Evolutionary conservation across 2,113 vertebrate genomes (phyloP).

Genomic region (Sceloporus tristichus): DNA sequence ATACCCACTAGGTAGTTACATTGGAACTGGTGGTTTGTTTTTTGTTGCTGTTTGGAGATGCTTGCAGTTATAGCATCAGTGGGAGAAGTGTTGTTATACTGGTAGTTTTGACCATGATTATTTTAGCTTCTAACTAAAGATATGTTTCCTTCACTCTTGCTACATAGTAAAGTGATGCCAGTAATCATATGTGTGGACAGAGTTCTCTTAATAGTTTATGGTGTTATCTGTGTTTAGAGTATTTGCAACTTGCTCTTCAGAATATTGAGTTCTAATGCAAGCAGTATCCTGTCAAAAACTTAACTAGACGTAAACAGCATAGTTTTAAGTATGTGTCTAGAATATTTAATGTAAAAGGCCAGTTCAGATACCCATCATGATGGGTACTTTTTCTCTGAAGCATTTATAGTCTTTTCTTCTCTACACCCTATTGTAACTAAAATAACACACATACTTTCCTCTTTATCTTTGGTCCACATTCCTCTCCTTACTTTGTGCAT

Average conservation of each 20-base stretch:
- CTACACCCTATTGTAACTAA: not conserved
- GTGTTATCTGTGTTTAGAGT: not conserved
- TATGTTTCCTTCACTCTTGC: not conserved
- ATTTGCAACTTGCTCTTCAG: not conserved
- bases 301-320: not conserved
- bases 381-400: not conserved
- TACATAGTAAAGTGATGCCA: not conserved
- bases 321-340: not conserved
- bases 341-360: not conserved
- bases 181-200: not conserved
- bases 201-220: not conserved
- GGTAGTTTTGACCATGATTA: not conserved
- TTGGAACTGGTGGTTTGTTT: not conserved
- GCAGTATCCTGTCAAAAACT: not conserved
- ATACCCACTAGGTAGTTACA: not conserved
- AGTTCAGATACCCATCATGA: not conserved
- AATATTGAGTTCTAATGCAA: not conserved
- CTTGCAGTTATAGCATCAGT: not conserved
- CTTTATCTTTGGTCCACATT: not conserved
- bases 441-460: not conserved
- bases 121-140: not conserved
- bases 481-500: not conserved
- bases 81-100: not conserved
- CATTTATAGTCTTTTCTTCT: not conserved
- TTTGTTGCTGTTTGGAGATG: not conserved